A percentile compares a stretch with the other conserved stretches of the same genome.
phyloP scores from a whole-genome alignment of 2,113 vertebrate genomes.

The Capra hircus region DNA sequence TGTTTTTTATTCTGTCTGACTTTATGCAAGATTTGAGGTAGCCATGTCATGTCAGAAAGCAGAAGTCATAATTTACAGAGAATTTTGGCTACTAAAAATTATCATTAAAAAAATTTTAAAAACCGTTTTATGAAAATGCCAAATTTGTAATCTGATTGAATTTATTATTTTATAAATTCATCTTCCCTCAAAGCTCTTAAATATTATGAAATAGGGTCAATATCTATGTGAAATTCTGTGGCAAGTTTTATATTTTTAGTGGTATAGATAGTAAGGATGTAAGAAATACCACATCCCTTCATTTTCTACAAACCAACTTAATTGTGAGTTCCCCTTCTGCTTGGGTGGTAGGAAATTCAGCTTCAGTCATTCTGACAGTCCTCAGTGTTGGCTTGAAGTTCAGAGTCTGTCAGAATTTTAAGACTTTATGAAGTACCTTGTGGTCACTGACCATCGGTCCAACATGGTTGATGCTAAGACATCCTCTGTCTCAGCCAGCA shows the following conservation, averaged over 20 bases:
- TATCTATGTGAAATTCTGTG: neutral
- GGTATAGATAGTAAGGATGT: neutral
- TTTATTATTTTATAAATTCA: neutral
- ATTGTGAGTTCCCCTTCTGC: neutral
- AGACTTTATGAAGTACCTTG: neutral
- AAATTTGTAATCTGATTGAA: neutral
- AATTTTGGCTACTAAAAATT: neutral
- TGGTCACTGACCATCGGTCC: neutral
- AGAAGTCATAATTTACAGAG: neutral
- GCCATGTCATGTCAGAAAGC: neutral
- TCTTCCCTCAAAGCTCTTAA: neutral
- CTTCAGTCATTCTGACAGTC: neutral
- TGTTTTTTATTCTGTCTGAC: neutral
- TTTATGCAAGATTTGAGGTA: neutral
- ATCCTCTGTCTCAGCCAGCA: neutral
- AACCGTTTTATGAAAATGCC: neutral
- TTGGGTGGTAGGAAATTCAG: neutral
- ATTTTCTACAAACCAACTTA: neutral
- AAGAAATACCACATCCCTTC: neutral
- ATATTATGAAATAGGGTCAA: constrained; percentile 4
- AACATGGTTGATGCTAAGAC: neutral
- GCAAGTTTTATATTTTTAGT: constrained; percentile 22
- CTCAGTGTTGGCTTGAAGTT: neutral
- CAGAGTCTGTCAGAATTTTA: neutral
- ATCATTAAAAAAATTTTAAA: neutral